A percentile compares a stretch with the other conserved stretches of the same genome.
Evolutionary conservation across 92 coral and sea anemone species (phyloP).

Genomic region (Plumapathes pennacea): DNA sequence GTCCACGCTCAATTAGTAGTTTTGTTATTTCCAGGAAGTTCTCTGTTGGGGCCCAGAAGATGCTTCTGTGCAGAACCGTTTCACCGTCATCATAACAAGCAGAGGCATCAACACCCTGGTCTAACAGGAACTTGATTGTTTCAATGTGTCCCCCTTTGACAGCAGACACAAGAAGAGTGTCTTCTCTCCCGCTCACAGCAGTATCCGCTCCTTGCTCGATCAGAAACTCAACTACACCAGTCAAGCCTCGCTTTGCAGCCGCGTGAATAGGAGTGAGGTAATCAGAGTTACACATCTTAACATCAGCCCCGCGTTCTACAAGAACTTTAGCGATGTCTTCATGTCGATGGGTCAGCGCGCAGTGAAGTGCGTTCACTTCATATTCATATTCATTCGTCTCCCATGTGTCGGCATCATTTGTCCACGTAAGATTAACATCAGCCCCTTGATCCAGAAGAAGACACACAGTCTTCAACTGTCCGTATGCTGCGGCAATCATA

Average conservation of each 20-base stretch:
- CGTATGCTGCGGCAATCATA: neutral
- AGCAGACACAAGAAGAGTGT: constrained; percentile 34
- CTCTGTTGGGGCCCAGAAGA: too few relatives aligned
- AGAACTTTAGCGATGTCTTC: neutral
- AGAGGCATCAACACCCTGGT: too few relatives aligned
- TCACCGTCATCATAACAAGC: too few relatives aligned
- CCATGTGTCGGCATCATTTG: too few relatives aligned
- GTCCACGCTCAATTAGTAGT: too few relatives aligned
- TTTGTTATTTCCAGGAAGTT: too few relatives aligned
- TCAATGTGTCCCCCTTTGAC: too few relatives aligned
- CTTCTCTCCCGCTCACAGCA: constrained; percentile 39
- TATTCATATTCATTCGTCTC: too few relatives aligned
- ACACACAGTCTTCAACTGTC: neutral
- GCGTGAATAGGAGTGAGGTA: neutral
- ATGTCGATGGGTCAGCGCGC: neutral
- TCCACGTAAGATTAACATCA: neutral
- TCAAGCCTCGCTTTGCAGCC: neutral
- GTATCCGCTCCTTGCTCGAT: constrained; percentile 28
- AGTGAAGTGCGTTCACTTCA: neutral
- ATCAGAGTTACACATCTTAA: neutral
- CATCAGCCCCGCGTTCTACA: neutral
- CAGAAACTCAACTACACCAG: neutral
- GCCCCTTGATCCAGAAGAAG: neutral
- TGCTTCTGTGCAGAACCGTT: too few relatives aligned
- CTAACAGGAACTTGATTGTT: too few relatives aligned